Conservation (phyloP, 2,888 invertebrate species). For the Anoplius nigerrimus region DNA sequence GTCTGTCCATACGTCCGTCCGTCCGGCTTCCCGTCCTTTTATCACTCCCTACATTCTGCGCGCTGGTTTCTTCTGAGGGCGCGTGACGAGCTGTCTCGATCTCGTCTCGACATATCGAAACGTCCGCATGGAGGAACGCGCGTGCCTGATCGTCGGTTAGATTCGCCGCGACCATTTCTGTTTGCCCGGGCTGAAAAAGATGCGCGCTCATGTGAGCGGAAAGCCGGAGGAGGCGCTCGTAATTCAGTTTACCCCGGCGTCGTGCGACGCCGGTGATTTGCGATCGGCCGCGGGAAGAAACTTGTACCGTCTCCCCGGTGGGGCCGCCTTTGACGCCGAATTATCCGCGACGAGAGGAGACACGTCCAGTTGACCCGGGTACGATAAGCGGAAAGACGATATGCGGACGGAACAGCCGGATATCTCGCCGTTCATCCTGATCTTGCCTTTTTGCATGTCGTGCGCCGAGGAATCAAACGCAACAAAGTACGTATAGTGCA, state of each 20-base stretch:
- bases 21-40: conserved; percentile 6
- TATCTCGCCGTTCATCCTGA: too few species aligned
- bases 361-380: too few species aligned
- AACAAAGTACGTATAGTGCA: too few species aligned
- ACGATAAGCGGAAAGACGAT: too few species aligned
- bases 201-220: conserved; percentile 21
- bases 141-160: conserved; percentile 59
- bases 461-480: too few species aligned
- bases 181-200: conserved; percentile 49
- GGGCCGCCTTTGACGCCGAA: too few species aligned
- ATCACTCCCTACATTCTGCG: conserved; percentile 2
- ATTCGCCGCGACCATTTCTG: conserved; percentile 46
- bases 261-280: conserved; percentile 48
- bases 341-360: too few species aligned
- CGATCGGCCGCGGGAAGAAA: conserved; percentile 29
- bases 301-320: conserved; percentile 17
- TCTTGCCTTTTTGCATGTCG: too few species aligned
- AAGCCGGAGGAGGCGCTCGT: conserved; percentile 41
- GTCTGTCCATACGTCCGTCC: conserved; percentile 4
- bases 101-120: conserved; percentile 52
- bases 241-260: conserved; percentile 51
- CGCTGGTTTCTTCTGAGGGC: conserved; percentile 29
- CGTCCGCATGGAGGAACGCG: conserved; percentile 53
- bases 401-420: too few species aligned
- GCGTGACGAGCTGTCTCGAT: conserved; percentile 29